Conservation (phyloP, 2,113 vertebrate species). For the Varanus komodoensis region DNA sequence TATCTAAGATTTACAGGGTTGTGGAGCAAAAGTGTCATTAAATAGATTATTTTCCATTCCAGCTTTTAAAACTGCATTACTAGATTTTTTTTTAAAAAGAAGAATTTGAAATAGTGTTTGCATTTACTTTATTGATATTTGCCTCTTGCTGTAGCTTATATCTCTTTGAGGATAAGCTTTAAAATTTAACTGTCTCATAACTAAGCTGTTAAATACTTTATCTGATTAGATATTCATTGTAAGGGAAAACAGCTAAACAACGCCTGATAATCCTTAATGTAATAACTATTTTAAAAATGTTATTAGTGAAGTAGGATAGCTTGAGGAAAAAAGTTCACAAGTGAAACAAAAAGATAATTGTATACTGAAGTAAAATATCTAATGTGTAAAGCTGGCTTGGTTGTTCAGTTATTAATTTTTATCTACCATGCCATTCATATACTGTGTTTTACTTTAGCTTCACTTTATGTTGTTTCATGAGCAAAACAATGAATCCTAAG, state of each 20-base stretch:
- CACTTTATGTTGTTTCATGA: conserved; percentile 49
- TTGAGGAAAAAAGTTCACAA: not conserved
- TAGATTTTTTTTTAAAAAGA: not conserved
- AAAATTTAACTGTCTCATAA: conserved; percentile 52
- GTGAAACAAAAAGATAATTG: not conserved
- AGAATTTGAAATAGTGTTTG: not conserved
- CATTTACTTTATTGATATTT: conserved; percentile 50
- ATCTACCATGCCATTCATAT: conserved; percentile 50
- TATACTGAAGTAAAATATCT: not conserved
- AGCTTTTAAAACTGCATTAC: conserved; percentile 28
- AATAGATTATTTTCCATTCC: conserved; percentile 43
- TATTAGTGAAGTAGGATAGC: not conserved
- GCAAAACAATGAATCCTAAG: conserved; percentile 51
- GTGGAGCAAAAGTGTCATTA: conserved; percentile 24
- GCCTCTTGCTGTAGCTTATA: conserved; percentile 32
- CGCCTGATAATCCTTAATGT: conserved; percentile 61
- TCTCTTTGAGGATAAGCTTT: conserved; percentile 36
- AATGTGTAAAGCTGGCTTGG: not conserved
- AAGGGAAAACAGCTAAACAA: conserved; percentile 30
- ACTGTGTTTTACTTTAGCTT: conserved; percentile 30
- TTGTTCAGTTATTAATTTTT: not conserved
- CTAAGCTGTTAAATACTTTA: conserved; percentile 43
- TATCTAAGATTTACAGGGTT: conserved; percentile 29
- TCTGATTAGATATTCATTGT: conserved; percentile 27
- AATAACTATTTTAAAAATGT: conserved; percentile 48